phyloP scores from a whole-genome alignment of 2,888 invertebrate species.

The Fissipunctia ypsillon region DNA sequence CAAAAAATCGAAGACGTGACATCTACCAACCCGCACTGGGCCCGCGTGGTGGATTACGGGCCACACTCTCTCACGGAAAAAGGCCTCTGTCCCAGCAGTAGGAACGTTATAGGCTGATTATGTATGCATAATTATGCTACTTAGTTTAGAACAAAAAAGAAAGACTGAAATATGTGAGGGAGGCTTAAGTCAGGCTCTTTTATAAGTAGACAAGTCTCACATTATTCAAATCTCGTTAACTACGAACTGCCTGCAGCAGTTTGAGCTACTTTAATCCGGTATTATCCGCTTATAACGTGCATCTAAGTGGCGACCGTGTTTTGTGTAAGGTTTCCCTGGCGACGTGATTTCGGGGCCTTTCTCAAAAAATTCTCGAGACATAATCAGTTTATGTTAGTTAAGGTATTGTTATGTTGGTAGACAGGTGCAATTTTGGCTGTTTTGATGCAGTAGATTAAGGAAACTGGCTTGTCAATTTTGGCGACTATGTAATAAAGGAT shows the following conservation, averaged over 20 bases:
- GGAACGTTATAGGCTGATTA: too few species aligned
- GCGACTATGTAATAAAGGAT: neutral
- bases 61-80: too few species aligned
- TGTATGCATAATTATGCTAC: too few species aligned
- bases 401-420: too few species aligned
- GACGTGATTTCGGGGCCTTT: slow-evolving; percentile 51
- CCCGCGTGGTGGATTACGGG: too few species aligned
- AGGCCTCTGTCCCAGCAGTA: too few species aligned
- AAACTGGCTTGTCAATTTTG: neutral
- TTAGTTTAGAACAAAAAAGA: slow-evolving; percentile 3
- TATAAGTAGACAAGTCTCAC: slow-evolving; percentile 36
- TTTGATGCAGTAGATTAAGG: neutral
- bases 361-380: neutral
- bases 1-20: too few species aligned
- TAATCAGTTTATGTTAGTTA: neutral
- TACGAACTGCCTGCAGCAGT: slow-evolving; percentile 59
- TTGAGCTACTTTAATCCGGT: slow-evolving; percentile 63
- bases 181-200: neutral
- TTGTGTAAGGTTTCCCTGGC: slow-evolving; percentile 53
- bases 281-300: slow-evolving; percentile 66
- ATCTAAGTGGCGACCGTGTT: slow-evolving; percentile 60
- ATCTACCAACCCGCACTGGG: too few species aligned
- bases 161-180: neutral
- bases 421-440: neutral
- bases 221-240: slow-evolving; percentile 60